These are phyloP conservation scores for Ariopsis seemanni DNA, from an alignment of 2,113 vertebrate genomes.

Conservation along the genomic window DNA sequence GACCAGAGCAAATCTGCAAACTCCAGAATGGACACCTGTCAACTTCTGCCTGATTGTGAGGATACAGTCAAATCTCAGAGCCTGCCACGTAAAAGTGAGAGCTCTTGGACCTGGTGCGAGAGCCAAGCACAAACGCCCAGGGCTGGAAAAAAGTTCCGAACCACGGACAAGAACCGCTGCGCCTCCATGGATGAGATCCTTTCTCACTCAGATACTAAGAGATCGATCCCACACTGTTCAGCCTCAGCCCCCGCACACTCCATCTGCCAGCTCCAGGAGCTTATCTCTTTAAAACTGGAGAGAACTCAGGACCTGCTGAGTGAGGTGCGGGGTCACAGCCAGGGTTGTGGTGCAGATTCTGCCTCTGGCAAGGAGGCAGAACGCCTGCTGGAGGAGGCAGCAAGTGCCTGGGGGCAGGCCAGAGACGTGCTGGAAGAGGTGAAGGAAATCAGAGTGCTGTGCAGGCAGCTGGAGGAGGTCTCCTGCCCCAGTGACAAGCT, in stretches of 20 bases:
- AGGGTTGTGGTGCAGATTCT: conserved; percentile 67
- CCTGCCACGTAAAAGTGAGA: conserved; percentile 66
- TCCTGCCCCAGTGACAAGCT: conserved; percentile 55
- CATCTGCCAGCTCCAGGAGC: conserved; percentile 80
- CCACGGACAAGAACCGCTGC: conserved; percentile 80
- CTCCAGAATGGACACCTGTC: conserved; percentile 70
- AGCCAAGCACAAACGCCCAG: conserved; percentile 71
- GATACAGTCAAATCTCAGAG: conserved; percentile 66
- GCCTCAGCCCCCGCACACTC: conserved; percentile 50
- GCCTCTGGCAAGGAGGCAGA: conserved; percentile 73
- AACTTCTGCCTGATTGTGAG: conserved; percentile 16
- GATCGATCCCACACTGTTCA: conserved; percentile 40
- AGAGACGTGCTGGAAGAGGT: conserved; percentile 87
- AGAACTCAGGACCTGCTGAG: conserved; percentile 87
- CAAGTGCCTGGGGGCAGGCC: conserved; percentile 83
- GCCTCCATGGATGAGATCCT: conserved; percentile 90
- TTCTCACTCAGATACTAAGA: conserved; percentile 70
- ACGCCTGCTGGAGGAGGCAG: conserved; percentile 83
- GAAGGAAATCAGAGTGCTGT: conserved; percentile 81
- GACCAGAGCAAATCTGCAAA: conserved; percentile 62
- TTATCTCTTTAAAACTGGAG: conserved; percentile 87
- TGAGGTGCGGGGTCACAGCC: conserved; percentile 66
- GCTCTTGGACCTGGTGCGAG: conserved; percentile 65
- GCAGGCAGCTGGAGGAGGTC: conserved; percentile 77
- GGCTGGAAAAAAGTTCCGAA: conserved; percentile 71